A percentile compares a stretch with the other conserved stretches of the same genome.
phyloP scores from a whole-genome alignment of 2,113 vertebrate genomes.

The Orcinus orca region DNA sequence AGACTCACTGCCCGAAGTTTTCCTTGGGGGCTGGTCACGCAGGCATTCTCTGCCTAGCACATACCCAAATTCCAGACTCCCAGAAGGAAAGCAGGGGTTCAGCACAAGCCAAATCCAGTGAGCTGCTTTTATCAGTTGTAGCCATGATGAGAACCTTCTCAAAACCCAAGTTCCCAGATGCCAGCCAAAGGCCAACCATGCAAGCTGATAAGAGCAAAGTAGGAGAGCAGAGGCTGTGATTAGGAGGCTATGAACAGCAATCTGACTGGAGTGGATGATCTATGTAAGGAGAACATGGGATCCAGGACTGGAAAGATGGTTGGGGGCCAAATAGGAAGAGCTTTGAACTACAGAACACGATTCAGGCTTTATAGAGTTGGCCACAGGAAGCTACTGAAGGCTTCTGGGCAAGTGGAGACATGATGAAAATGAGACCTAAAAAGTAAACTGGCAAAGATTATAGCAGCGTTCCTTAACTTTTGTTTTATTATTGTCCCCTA shows the following conservation, averaged over 20 bases:
- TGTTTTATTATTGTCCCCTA: neutral
- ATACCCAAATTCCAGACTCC: no score
- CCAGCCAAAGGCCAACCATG: neutral
- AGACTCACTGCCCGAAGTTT: neutral
- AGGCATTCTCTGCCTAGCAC: neutral
- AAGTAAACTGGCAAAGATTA: neutral
- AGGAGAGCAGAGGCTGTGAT: neutral
- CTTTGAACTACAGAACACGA: neutral
- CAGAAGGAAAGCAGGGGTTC: neutral
- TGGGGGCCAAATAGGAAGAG: neutral
- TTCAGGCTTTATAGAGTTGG: neutral
- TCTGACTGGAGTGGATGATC: no score
- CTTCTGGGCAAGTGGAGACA: neutral
- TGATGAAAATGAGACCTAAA: neutral
- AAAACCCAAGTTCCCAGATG: neutral
- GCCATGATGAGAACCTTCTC: neutral
- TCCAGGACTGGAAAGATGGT: neutral
- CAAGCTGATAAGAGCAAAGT: neutral
- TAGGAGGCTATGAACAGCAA: neutral
- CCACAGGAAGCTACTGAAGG: neutral
- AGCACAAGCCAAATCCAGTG: neutral
- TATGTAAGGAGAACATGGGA: neutral
- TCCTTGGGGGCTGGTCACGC: neutral
- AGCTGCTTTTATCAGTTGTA: neutral
- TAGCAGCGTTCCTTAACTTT: neutral